Conservation (phyloP, 2,797 vertebrate genomes). For the Tiaroga cobitis region DNA sequence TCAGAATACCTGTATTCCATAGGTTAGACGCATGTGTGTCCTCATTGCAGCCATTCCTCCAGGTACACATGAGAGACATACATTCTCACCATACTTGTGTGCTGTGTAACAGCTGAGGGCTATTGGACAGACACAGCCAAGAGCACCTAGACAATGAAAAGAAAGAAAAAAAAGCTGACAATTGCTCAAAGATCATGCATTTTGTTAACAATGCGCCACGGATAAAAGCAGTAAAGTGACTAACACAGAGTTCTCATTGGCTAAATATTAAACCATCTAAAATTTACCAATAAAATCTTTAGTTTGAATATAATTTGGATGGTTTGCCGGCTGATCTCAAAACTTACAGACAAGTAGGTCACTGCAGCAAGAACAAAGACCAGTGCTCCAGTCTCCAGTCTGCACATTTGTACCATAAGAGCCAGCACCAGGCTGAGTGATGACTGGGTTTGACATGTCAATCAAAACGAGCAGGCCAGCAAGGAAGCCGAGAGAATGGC, state of each 20-base stretch:
- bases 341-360: slow-evolving; percentile 83
- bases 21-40: slow-evolving; percentile 87
- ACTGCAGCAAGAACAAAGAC: slow-evolving; percentile 78
- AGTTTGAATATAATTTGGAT: neutral
- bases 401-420: slow-evolving; percentile 83
- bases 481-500: neutral
- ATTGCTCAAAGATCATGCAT: neutral
- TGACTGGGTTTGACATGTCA: slow-evolving; percentile 79
- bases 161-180: neutral
- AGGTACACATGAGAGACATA: slow-evolving; percentile 76
- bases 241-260: neutral
- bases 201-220: neutral
- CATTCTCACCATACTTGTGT: slow-evolving; percentile 81
- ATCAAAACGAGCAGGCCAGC: slow-evolving; percentile 31
- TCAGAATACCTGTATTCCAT: slow-evolving; percentile 79
- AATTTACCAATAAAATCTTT: neutral
- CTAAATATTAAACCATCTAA: slow-evolving; percentile 20
- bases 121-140: slow-evolving; percentile 76
- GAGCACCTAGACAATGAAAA: slow-evolving; percentile 69
- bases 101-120: slow-evolving; percentile 79
- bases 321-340: neutral
- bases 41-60: slow-evolving; percentile 81
- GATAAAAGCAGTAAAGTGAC: neutral
- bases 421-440: slow-evolving; percentile 74
- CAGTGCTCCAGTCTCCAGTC: slow-evolving; percentile 83